Evolutionary conservation across 2,888 invertebrate species (phyloP), one percentile per base, ranked within the genome.

Genomic region (Blera fallax): DNA sequence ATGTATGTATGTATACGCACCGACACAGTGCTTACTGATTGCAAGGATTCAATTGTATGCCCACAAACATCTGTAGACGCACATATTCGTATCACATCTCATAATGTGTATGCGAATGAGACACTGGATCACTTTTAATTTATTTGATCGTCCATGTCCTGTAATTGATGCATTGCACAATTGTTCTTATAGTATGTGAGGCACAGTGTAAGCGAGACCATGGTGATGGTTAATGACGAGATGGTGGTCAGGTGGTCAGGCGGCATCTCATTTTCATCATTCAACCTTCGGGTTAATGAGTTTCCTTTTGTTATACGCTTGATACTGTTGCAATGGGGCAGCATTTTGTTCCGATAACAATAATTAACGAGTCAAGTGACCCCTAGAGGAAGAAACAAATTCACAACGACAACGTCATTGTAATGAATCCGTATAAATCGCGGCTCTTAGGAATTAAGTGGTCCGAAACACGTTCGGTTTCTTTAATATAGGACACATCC

Each of bases 401-500:
- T 52, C 65, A 45, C 52, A 79, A 56, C 10, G 60, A 60, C 43
- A 56, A 58, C 27, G 34, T 29, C 37, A 60, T 65, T 76, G 67
- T 16, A 60, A 77, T 81, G 85, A 85, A 85, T 81, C 85, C 85
- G 65, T 85, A 85, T 60, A 85, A 85, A 81, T 85, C 81, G 76
- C 79, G 69, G 37, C 52, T 52, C 32, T 65, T 70, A 45, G 48
- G 32, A 62, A 60, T 48, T 67, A 81, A 81, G 85, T 81, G 81
- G 67, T 70, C 76, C 56, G 85, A 77, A 70, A 80, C 80, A 72
- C 34, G 70, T 80, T 85, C 72, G 80, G 65, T 80, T 80, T 73
- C 67, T 74, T 72, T 74, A 48, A 60, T 85, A 54, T 80, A 21
- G 32, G 69, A 32, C n/a, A 79, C 81, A 81, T 85, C 81, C 85